phyloP scores from a whole-genome alignment of 2,888 invertebrate species.

The Acronicta aceris region DNA sequence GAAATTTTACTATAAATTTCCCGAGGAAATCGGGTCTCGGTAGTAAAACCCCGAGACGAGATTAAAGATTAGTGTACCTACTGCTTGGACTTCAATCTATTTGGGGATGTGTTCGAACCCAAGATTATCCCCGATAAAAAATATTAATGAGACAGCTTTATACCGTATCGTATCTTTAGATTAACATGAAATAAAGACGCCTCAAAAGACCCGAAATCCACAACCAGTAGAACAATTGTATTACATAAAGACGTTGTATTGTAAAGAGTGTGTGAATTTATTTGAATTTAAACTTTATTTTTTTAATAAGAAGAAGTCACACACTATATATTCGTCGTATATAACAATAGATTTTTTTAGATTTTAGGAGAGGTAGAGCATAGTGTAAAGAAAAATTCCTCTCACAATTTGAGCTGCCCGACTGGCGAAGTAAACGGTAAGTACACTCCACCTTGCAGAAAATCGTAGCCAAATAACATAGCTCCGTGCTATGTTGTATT shows the following conservation, averaged over 20 bases:
- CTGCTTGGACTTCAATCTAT: background rate
- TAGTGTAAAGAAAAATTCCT: too few relatives aligned
- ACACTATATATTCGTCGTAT: background rate
- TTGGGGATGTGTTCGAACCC: background rate
- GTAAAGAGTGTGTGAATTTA: background rate
- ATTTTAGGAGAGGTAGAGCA: too few relatives aligned
- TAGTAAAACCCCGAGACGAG: slow-evolving; percentile 37
- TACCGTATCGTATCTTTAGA: background rate
- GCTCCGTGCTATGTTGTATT: too few relatives aligned
- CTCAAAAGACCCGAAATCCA: background rate
- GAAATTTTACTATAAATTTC: slow-evolving; percentile 45
- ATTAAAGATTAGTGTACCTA: slow-evolving; percentile 31
- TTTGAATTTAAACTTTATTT: background rate
- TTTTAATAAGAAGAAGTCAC: too few relatives aligned
- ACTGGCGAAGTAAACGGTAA: too few relatives aligned
- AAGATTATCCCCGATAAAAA: background rate
- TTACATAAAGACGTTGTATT: background rate
- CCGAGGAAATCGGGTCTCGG: slow-evolving; percentile 29
- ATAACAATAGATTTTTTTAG: too few relatives aligned
- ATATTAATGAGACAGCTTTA: background rate
- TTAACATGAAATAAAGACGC: too few relatives aligned
- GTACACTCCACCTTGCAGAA: too few relatives aligned
- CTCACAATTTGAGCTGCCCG: too few relatives aligned
- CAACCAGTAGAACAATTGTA: background rate
- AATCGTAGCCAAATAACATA: too few relatives aligned